These are phyloP conservation scores for Gavialis gangeticus DNA, from an alignment of 2,113 vertebrate genomes.

Conservation along the genomic window DNA sequence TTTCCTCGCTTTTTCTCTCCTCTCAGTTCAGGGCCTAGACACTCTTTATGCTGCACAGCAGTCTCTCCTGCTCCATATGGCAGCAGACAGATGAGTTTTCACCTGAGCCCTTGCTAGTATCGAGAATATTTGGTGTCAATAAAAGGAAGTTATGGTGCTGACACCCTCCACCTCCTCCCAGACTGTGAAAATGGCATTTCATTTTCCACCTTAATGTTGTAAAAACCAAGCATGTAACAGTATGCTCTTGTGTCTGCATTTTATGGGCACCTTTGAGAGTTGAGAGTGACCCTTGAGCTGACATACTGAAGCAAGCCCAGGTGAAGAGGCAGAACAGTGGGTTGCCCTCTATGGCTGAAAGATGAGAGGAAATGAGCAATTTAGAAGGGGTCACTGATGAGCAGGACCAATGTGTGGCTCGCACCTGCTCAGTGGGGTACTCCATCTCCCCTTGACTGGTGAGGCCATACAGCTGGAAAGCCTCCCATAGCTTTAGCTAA, in stretches of 20 bases:
- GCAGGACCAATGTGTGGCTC: background rate
- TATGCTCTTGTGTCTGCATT: background rate
- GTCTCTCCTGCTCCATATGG: background rate
- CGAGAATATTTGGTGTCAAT: background rate
- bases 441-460: background rate
- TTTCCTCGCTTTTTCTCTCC: background rate
- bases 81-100: background rate
- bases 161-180: background rate
- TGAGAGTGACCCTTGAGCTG: background rate
- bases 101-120: background rate
- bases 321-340: background rate
- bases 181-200: too few relatives aligned
- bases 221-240: background rate
- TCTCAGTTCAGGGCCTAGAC: background rate
- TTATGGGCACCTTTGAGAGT: background rate
- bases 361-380: background rate
- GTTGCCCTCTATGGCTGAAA: background rate
- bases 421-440: background rate
- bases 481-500: background rate
- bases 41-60: background rate
- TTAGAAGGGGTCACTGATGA: background rate
- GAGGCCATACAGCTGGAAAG: background rate
- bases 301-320: fast-evolving
- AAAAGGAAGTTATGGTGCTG: background rate
- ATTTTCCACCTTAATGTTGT: background rate